Conservation (phyloP, 1,140 invertebrate genomes). For the Aphidius gifuensis region DNA sequence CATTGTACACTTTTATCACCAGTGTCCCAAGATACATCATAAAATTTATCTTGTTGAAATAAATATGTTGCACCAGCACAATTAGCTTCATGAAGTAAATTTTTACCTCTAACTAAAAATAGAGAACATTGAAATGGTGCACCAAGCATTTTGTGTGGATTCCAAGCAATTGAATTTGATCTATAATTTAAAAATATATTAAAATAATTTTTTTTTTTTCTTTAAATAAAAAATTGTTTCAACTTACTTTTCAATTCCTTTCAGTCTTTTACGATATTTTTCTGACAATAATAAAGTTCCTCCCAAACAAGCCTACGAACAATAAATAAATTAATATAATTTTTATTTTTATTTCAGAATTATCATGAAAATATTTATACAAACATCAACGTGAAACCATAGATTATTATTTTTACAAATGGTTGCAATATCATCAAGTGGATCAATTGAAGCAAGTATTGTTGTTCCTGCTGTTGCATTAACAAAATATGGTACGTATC, state of each 20-base stretch:
- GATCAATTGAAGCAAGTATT: constrained; percentile 82
- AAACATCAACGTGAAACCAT: constrained; percentile 86
- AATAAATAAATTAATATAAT: not conserved
- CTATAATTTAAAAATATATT: constrained; percentile 43
- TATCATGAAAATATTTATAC: constrained; percentile 33
- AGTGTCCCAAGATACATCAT: constrained; percentile 84
- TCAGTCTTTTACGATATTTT: constrained; percentile 62
- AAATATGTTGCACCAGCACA: constrained; percentile 78
- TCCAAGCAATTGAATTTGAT: constrained; percentile 85
- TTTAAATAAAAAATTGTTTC: not conserved
- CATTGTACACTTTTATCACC: constrained; percentile 94
- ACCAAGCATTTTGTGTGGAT: constrained; percentile 90
- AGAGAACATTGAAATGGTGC: constrained; percentile 84
- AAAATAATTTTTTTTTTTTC: not conserved
- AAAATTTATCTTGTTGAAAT: constrained; percentile 92
- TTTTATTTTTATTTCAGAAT: not conserved
- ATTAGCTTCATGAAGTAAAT: constrained; percentile 71
- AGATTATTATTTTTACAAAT: constrained; percentile 63
- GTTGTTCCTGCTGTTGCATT: constrained; percentile 75
- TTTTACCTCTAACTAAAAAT: constrained; percentile 68
- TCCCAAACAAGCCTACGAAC: constrained; percentile 75
- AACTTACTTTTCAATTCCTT: constrained; percentile 68
- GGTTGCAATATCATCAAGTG: constrained; percentile 69
- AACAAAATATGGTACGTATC: constrained; percentile 65
- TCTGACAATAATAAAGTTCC: constrained; percentile 72